Base-by-base conservation (phyloP, 2,888 invertebrate genomes). In the Stegophylla sp. region DNA sequence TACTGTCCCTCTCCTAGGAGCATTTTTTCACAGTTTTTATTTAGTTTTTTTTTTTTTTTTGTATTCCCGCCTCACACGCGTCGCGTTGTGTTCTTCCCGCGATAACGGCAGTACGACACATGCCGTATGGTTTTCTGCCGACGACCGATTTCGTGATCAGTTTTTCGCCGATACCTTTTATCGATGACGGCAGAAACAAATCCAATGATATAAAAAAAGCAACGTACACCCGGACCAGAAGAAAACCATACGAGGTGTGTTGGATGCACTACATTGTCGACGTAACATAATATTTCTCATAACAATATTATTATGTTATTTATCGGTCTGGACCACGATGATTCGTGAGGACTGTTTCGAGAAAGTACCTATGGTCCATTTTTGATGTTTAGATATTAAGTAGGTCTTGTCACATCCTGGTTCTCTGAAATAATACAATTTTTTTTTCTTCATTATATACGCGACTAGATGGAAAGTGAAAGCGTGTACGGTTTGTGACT, bases 331-430 rank as follows among this genome's bases (percentile, higher is more conserved):
- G 34, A 7, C 34, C 34, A 34, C 34, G 34, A 34, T 7, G 45
- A 45, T 45, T 15, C 45, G 56, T 3, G 23, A 56, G 20, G 23
- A 56, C 56, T 12, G 56, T 1, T 20, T 56, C 23, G 56, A 56
- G 56, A 56, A 56, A 56, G 56, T 56, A 23, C 51, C 23, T 56
- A 56, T 10, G 20, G 66, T 43, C n/a, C 20, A 34, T 45, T 66
- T 66, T 28, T 34, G 26, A 34, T 34, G 17, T 63, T 34, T 66
- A 41, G 20, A 41, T 34, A 20, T 26, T 61, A 79, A 79, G 79
- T 79, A 79, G 79, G 79, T 79, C 79, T 79, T 48, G 71, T 34
- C 69, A 71, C 71, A 79, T 79, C 79, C 79, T 79, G 79, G 77
- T 77, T 77, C 59, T 77, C 59, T 56, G 23, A 48, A 79, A 79